Evolutionary conservation across 2,113 vertebrate species (phyloP), one percentile per base, ranked within the genome.

Genomic region (Rhinoptilus africanus): DNA sequence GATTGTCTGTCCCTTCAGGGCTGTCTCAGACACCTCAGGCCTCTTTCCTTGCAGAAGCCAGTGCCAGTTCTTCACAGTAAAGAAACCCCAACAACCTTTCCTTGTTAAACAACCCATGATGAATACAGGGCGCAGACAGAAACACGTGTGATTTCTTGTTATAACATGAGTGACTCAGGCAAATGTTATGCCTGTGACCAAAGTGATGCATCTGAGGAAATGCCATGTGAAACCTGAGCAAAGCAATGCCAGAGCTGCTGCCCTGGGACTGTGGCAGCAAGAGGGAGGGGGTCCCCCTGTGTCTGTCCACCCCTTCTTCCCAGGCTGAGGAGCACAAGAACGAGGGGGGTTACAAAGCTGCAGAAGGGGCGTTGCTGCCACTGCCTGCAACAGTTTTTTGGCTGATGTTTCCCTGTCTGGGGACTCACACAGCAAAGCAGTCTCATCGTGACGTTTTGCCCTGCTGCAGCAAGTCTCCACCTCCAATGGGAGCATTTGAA

Each of bases 231-330:
- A 63, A 43, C 32, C 53, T 13, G 60, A n/a, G 63, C 59, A 15
- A 23, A n/a, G 47, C 39, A 11, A 27, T 10, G 10, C 20, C 34
- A 21, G 35, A 60, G 66, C 73, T 66, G 78, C 64, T 43, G n/a
- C 32, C 34, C 56, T 6, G 71, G 48, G 51, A 7, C 64, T 28
- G 34, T 0, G 0, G 35, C 71, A 64, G 63, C 68, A n/a, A 45
- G 60, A 45, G n/a, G 16, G 14, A 45, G 13, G 0, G n/a, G 12
- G 21, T 64, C 17, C 41, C 8, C 8, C 0, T 7, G 14, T 5
- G 3, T 37, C 82, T 0, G 0, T 4, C 19, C 18, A 6, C 53
- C 19, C 50, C 56, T 79, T 75, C 47, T 15, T 80, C 53, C 39
- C 35, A n/a, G 54, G 72, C 37, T 67, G 72, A 59, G 67, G 57